These are phyloP conservation scores for Aythya fuligula DNA, from an alignment of 2,797 vertebrate species.

Conservation along the genomic window DNA sequence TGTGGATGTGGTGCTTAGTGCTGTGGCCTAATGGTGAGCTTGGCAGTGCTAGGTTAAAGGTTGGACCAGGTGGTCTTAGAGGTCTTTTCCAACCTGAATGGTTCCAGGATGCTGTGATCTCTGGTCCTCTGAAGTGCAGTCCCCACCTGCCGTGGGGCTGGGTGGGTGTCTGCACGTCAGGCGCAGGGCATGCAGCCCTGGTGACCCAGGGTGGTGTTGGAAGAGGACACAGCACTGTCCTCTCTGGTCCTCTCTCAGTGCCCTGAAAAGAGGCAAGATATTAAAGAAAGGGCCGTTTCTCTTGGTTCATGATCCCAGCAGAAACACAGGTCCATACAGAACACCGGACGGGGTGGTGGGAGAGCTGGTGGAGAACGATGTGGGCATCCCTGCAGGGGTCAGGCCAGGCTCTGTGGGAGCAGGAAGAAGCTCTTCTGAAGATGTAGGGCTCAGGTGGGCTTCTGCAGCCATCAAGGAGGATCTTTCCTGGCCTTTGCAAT, in stretches of 20 bases:
- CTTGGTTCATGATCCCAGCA: background rate
- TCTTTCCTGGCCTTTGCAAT: background rate
- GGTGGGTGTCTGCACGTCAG: rapidly evolving
- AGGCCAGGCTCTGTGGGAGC: background rate
- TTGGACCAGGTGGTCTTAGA: too few relatives aligned
- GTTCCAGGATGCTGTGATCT: too few relatives aligned
- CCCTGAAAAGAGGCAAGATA: background rate
- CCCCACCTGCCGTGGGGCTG: background rate
- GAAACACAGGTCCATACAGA: background rate
- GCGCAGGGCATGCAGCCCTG: background rate
- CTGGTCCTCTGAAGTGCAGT: too few relatives aligned
- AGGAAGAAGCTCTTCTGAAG: background rate
- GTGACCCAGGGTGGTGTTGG: background rate
- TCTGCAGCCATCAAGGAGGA: background rate
- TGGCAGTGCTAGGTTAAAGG: too few relatives aligned
- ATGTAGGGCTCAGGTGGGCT: background rate
- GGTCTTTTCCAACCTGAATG: too few relatives aligned
- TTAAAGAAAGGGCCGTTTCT: background rate
- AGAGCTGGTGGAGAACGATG: background rate
- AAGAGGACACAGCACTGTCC: background rate
- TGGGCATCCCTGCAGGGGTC: background rate
- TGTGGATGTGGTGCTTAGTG: too few relatives aligned
- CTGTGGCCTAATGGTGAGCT: too few relatives aligned
- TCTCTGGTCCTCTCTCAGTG: background rate
- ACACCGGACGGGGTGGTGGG: background rate